Percentiles rank a stretch among this genome's conserved stretches.
phyloP scores from a whole-genome alignment of 2,797 vertebrate species.

The Melanotaenia pygmaea region DNA sequence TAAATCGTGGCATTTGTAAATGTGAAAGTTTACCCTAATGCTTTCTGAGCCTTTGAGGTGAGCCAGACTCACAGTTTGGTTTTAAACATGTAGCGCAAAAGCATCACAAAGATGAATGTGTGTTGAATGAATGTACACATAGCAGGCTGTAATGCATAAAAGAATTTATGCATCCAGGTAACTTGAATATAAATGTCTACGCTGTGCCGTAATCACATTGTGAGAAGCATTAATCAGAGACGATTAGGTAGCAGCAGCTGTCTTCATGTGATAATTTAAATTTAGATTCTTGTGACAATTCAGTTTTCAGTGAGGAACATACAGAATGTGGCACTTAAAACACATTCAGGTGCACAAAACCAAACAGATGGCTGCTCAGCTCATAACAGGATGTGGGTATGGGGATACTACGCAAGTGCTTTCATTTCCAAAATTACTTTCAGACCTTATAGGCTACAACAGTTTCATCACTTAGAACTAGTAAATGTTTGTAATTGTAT shows the following conservation, averaged over 20 bases:
- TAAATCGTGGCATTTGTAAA: constrained; percentile 1
- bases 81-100: constrained; percentile 34
- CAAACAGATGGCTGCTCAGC: constrained; percentile 40
- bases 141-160: constrained; percentile 19
- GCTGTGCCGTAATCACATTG: constrained; percentile 6
- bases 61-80: constrained; percentile 11
- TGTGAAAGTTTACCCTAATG: constrained; percentile 21
- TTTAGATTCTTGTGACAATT: neutral
- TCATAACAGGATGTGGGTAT: constrained; percentile 85
- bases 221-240: constrained; percentile 57
- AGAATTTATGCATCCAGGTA: constrained; percentile 24
- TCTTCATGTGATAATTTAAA: constrained; percentile 28
- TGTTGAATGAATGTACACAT: constrained; percentile 38
- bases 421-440: constrained; percentile 55
- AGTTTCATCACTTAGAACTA: constrained; percentile 27
- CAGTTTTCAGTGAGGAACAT: neutral
- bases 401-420: constrained; percentile 56
- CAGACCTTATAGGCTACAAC: neutral
- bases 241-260: constrained; percentile 13
- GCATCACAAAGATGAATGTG: constrained; percentile 55
- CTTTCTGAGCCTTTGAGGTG: constrained; percentile 2
- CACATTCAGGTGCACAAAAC: constrained; percentile 40
- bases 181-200: constrained; percentile 41
- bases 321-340: constrained; percentile 5
- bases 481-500: constrained; percentile 21